Conservation (phyloP, 2,888 invertebrate genomes). For the Lasioglossum leucozonium region DNA sequence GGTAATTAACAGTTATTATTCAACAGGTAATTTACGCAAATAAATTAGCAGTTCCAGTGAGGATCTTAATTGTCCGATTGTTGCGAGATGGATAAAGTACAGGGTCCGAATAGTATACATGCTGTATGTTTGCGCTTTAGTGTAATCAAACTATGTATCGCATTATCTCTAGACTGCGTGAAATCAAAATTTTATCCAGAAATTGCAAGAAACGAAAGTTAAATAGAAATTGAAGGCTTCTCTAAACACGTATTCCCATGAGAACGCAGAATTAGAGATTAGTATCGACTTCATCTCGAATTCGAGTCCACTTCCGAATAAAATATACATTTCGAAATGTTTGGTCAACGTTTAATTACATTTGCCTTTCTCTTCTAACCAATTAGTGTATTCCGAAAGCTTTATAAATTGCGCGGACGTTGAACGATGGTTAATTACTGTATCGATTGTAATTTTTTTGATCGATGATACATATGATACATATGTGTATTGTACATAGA, state of each 20-base stretch:
- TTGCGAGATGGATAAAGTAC: too few relatives aligned
- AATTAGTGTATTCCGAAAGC: not conserved
- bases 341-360: not conserved
- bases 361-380: not conserved
- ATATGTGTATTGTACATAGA: not conserved
- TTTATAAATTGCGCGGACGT: not conserved
- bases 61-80: not conserved
- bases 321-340: not conserved
- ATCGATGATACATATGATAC: not conserved
- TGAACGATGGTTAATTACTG: not conserved
- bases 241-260: too few relatives aligned
- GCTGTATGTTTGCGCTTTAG: too few relatives aligned
- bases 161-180: too few relatives aligned
- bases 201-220: too few relatives aligned
- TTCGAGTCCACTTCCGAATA: not conserved
- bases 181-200: too few relatives aligned
- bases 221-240: too few relatives aligned
- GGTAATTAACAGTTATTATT: too few relatives aligned
- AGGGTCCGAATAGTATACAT: too few relatives aligned
- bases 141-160: too few relatives aligned
- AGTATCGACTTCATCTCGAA: not conserved
- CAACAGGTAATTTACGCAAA: not conserved
- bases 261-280: too few relatives aligned
- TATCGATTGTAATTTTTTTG: not conserved
- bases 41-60: not conserved